Conservation (phyloP, 2,797 vertebrate species). For the Eulemur rubriventer region DNA sequence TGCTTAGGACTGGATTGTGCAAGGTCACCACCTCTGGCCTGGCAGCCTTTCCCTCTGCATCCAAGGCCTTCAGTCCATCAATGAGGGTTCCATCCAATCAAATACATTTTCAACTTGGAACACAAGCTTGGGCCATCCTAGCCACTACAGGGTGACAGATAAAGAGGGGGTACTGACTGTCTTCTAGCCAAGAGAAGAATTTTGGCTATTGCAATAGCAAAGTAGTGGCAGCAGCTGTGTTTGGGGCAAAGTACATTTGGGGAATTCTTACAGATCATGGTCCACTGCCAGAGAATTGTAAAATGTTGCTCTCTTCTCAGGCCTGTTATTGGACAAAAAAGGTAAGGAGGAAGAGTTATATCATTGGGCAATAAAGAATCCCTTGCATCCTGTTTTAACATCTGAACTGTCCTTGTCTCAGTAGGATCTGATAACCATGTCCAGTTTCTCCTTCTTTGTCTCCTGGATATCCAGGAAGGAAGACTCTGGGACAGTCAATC, state of each 20-base stretch:
- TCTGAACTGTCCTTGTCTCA: not conserved
- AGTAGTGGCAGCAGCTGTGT: not conserved
- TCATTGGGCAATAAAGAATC: not conserved
- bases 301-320: conserved; percentile 21
- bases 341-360: not conserved
- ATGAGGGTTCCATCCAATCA: not conserved
- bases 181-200: not conserved
- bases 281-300: conserved; percentile 38
- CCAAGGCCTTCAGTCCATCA: not conserved
- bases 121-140: not conserved
- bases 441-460: not conserved
- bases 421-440: not conserved
- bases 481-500: not conserved
- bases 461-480: not conserved
- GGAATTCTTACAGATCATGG: conserved; percentile 31
- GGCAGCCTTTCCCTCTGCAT: not conserved
- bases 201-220: conserved; percentile 7
- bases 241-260: conserved; percentile 40
- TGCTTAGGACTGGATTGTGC: not conserved
- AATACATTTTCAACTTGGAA: conserved; percentile 44
- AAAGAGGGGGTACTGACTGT: not conserved
- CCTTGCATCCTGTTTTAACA: not conserved
- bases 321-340: conserved; percentile 12
- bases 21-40: not conserved
- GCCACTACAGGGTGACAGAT: not conserved